A percentile compares a stretch with the other conserved stretches of the same genome.
phyloP scores from a whole-genome alignment of 2,888 invertebrate species.

The Zaprionus bogoriensis region DNA sequence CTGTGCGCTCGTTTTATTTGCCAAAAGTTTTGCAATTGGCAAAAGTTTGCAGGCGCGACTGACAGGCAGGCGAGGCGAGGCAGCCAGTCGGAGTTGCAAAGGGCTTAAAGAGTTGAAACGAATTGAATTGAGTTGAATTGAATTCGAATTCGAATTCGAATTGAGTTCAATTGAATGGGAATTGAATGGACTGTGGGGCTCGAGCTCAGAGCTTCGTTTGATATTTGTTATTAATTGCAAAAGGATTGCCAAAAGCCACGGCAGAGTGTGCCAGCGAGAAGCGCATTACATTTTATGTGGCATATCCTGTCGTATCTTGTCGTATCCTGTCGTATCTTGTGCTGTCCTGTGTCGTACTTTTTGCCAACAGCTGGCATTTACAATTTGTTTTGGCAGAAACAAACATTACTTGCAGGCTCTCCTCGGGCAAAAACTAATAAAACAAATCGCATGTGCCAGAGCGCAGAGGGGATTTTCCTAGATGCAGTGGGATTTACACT shows the following conservation, averaged over 20 bases:
- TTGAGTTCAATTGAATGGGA: conserved; percentile 29
- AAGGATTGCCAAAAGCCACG: conserved; percentile 61
- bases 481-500: conserved; percentile 48
- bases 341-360: conserved; percentile 11
- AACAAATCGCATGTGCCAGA: conserved; percentile 75
- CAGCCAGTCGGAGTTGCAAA: conserved; percentile 1
- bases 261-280: conserved; percentile 1
- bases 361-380: conserved; percentile 65
- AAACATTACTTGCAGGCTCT: conserved; percentile 43
- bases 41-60: conserved; percentile 37
- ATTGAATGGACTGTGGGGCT: conserved; percentile 2
- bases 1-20: conserved; percentile 50
- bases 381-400: conserved; percentile 57
- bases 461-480: conserved; percentile 34
- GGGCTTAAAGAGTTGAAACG: conserved; percentile 39
- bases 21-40: conserved; percentile 68
- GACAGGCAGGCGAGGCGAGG: conserved; percentile 18
- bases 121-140: conserved; percentile 22
- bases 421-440: conserved; percentile 68
- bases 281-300: conserved; percentile 26
- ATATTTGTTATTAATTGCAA: conserved; percentile 70
- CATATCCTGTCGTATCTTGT: neutral
- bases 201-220: conserved; percentile 21
- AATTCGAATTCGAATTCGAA: conserved; percentile 19
- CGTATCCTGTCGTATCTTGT: conserved; percentile 12